Evolutionary conservation across 2,113 vertebrate genomes (phyloP), one percentile per base, ranked within the genome.

Genomic region (Saccopteryx bilineata): DNA sequence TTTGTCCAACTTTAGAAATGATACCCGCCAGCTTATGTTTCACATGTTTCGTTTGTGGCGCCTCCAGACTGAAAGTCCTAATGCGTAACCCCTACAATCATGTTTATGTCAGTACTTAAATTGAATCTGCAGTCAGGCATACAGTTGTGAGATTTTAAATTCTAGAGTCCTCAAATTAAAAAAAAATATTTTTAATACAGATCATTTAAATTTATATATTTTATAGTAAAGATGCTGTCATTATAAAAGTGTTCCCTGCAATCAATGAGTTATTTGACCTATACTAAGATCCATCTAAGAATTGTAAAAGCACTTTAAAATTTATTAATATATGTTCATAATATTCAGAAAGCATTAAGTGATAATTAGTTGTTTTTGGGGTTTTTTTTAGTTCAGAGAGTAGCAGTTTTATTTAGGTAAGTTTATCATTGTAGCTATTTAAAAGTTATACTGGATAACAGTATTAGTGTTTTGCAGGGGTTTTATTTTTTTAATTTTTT

Each of bases 11-110:
- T 98, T 99, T 99, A 98, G 99, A 99, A 82, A 99, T 97, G 11
- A 99, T 99, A 97, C 99, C 99, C 15, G 98, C 98, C 95, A 99
- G 99, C 99, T 99, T 99, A 2, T 99, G 99, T 94, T 99, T 99
- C 96, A 99, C 99, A 0, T 99, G 99, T 97, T 99, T 99, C 92
- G 98, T 98, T 94, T 99, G 98, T 24, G 98, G 93, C 39, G 39
- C 39, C 39, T 39, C 39, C 39, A 39, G 39, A 39, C 39, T 39
- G 2, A 3, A 39, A 39, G 39, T 39, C 39, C 39, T 39, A 39
- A 39, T 39, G 39, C 39, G 3, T 39, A 39, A 39, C 39, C 39
- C 39, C 39, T 39, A 39, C 39, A 84, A 84, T 69, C 93, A 15
- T 61, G 72, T 80, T 90, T 87, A 90, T 74, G 23, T 85, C 3